Evolutionary conservation across 2,113 vertebrate species (phyloP).

Genomic region (Indicator indicator): DNA sequence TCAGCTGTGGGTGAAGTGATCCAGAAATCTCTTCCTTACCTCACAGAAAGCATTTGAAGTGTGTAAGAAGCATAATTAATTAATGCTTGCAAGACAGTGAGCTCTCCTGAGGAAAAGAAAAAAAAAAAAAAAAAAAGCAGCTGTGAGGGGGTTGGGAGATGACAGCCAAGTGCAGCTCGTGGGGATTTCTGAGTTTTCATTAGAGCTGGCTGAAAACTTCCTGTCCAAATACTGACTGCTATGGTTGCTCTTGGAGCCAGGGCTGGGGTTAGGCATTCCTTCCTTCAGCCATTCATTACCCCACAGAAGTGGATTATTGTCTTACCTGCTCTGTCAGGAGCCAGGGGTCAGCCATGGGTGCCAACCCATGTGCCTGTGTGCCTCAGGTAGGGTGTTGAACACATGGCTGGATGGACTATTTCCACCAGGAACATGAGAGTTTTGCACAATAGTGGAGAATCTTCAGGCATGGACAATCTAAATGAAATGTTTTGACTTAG

Average conservation of each 20-base stretch:
- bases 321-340: fast-evolving
- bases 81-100: neutral
- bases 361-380: fast-evolving
- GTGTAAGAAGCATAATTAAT: neutral
- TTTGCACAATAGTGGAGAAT: neutral
- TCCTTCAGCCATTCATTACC: neutral
- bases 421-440: neutral
- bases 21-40: neutral
- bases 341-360: neutral
- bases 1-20: fast-evolving
- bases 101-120: neutral
- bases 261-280: neutral
- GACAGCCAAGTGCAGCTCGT: neutral
- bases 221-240: neutral
- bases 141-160: neutral
- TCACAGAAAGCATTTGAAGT: neutral
- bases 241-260: neutral
- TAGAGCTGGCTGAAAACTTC: neutral
- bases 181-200: neutral
- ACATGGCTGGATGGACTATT: neutral
- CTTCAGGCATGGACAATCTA: neutral
- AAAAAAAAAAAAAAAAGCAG: neutral
- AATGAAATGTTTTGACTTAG: neutral
- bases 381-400: neutral
- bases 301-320: neutral